Base-by-base conservation (phyloP, 2,113 vertebrate species). In the Periophthalmus modestus region DNA sequence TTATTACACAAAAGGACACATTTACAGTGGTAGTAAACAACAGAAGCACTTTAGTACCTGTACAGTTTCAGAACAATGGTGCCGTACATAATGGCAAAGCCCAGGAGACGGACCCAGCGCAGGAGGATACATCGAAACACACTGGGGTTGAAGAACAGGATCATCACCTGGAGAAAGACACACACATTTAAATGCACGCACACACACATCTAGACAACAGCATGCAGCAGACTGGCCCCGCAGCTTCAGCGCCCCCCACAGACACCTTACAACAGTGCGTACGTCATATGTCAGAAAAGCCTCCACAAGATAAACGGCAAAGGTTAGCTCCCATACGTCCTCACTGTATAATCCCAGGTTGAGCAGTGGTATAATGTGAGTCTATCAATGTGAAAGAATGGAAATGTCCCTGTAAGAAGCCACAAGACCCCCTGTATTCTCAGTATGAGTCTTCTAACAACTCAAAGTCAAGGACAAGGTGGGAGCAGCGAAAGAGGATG, bases 91-190 rank as follows among this genome's bases (percentile, higher is more conserved):
- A 95, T 93, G 67, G 96, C 93, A 84, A 98, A 99, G 65, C 98
- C 98, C 58, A 99, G 93, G 78, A 98, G 96, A 78, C 98, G 97
- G 83, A 96, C 95, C 98, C 98, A 99, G 93, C 98, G 94, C 88
- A 99, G 95, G 68, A 99, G 96, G 86, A 99, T 87, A 81, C 98
- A 99, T 75, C 96, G 94, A 84, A 98, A 96, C 72, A 95, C 93
- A 77, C 95, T 98, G 72, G 98, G 98, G 61, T 96, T 94, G 89
- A 98, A 98, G 91, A 97, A 99, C 77, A 98, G 90, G 91, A 99
- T 96, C 91, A 98, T 89, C 77, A 89, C 89, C 91, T 92, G 74
- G 15, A 57, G 54, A 73, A 58, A 7, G 62, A 73, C 36, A 19
- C 13, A 2, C 48, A 12, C 21, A 4, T 6, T 58, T 19, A 1